A percentile compares a stretch with the other conserved stretches of the same genome.
These are phyloP conservation scores for Euplagia quadripunctaria DNA, from an alignment of 2,888 invertebrate species.

Conservation along the genomic window DNA sequence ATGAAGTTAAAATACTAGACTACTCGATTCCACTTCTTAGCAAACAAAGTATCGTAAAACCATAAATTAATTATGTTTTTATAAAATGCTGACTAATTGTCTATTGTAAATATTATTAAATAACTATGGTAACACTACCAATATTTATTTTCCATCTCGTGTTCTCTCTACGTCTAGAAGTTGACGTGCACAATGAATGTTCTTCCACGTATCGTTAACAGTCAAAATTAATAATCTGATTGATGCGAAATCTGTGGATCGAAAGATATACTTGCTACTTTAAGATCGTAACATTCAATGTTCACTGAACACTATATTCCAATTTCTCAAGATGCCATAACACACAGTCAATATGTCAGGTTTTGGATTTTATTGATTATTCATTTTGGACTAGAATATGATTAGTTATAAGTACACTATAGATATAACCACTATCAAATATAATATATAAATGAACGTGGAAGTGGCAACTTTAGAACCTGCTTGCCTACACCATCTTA, in stretches of 20 bases:
- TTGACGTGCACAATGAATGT: conserved; percentile 49
- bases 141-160: conserved; percentile 40
- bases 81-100: neutral
- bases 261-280: neutral
- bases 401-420: conserved; percentile 26
- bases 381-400: conserved; percentile 14
- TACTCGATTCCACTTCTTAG: no score
- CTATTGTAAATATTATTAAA: conserved; percentile 61
- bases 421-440: conserved; percentile 20
- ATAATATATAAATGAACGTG: conserved; percentile 8
- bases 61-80: no score
- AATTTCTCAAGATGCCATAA: neutral
- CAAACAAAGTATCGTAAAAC: no score
- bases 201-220: conserved; percentile 36
- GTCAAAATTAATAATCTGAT: neutral
- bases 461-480: conserved; percentile 19
- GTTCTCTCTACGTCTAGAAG: neutral
- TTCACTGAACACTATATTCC: neutral
- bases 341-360: neutral
- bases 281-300: neutral
- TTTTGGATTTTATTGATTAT: neutral
- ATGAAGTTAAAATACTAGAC: no score
- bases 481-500: neutral
- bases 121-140: conserved; percentile 45
- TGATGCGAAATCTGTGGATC: neutral